Conservation (phyloP, 2,797 vertebrate genomes). For the Heterohyrax brucei region DNA sequence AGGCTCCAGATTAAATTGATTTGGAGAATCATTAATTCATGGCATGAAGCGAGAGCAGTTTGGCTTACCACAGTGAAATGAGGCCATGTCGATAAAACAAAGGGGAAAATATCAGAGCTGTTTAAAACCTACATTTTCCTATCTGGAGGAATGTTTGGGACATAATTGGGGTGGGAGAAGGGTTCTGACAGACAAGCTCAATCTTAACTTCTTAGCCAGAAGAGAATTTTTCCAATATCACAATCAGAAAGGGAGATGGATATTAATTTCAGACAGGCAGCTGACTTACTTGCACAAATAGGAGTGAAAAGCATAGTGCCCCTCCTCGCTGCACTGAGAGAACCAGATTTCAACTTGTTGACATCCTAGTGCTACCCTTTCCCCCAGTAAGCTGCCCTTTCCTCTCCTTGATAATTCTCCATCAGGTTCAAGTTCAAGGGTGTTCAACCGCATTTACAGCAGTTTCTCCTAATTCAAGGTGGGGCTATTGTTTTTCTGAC, state of each 20-base stretch:
- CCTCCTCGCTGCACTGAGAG: background rate
- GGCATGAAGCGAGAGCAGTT: constrained; percentile 84
- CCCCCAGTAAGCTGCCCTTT: background rate
- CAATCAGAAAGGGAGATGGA: background rate
- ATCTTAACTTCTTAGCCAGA: background rate
- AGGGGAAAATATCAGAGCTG: constrained; percentile 68
- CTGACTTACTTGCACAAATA: background rate
- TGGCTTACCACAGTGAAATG: constrained; percentile 77
- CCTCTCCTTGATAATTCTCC: fast-evolving
- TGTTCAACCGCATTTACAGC: background rate
- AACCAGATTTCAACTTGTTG: background rate
- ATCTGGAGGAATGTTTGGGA: constrained; percentile 42
- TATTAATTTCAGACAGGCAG: constrained; percentile 27
- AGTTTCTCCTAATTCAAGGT: background rate
- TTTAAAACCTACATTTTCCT: constrained; percentile 74
- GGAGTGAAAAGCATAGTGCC: background rate
- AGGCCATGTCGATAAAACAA: constrained; percentile 83
- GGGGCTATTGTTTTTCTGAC: background rate
- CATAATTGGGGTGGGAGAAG: background rate
- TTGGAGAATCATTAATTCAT: constrained; percentile 90
- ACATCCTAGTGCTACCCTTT: fast-evolving
- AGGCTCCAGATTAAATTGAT: constrained; percentile 90
- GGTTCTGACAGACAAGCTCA: background rate
- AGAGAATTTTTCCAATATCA: background rate
- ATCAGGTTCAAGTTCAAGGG: background rate